These are phyloP conservation scores for Pecten maximus DNA, from an alignment of 2,888 invertebrate species.

Conservation along the genomic window DNA sequence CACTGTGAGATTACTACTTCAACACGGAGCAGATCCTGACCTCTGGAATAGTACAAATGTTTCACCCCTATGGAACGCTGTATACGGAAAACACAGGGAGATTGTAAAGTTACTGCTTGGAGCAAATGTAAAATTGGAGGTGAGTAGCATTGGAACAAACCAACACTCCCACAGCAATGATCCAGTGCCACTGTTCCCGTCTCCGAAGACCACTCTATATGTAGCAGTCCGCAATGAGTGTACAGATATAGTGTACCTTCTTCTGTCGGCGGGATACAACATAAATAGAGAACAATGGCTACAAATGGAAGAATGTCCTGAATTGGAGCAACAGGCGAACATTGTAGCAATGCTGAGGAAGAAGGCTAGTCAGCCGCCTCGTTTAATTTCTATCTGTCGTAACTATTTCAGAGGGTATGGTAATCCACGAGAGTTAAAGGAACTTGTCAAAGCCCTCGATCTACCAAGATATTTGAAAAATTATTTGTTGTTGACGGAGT, in stretches of 20 bases:
- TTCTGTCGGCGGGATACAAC: constrained; percentile 71
- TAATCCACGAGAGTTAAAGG: constrained; percentile 59
- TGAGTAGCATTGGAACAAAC: constrained; percentile 68
- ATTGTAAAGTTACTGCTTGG: constrained; percentile 68
- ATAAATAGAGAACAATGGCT: constrained; percentile 71
- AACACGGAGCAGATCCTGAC: constrained; percentile 74
- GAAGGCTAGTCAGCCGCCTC: constrained; percentile 62
- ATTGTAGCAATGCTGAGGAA: constrained; percentile 59
- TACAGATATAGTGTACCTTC: constrained; percentile 61
- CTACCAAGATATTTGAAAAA: constrained; percentile 67
- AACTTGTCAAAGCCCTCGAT: constrained; percentile 58
- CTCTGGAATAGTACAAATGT: constrained; percentile 64
- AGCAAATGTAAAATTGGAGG: constrained; percentile 70
- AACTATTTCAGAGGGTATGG: constrained; percentile 61
- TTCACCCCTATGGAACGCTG: constrained; percentile 78
- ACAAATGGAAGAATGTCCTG: constrained; percentile 57
- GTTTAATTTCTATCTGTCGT: constrained; percentile 68
- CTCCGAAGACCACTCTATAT: constrained; percentile 71
- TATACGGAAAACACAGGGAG: constrained; percentile 63
- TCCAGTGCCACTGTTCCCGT: constrained; percentile 64
- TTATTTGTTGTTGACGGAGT: constrained; percentile 60
- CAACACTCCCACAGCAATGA: constrained; percentile 71
- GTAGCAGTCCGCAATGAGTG: constrained; percentile 64
- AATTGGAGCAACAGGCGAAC: constrained; percentile 48
- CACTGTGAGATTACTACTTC: constrained; percentile 66